phyloP scores from a whole-genome alignment of 2,113 vertebrate species.

The Larimichthys polyactis region DNA sequence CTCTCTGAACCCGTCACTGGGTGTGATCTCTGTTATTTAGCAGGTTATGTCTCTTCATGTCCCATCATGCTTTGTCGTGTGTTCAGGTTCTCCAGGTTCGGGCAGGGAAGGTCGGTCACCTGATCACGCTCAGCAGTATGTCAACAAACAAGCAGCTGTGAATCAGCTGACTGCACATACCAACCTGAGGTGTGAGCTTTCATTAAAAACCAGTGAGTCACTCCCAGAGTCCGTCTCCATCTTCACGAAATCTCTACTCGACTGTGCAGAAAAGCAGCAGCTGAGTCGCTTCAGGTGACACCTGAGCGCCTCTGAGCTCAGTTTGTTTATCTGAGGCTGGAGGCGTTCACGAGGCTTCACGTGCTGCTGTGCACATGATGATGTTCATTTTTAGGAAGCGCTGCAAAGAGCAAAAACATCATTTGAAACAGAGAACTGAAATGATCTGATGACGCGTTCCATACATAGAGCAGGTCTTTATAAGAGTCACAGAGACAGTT shows the following conservation, averaged over 20 bases:
- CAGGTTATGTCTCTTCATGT: too few relatives aligned
- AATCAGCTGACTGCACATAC: slow-evolving; percentile 76
- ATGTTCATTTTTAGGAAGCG: slow-evolving; percentile 1
- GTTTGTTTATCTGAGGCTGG: not conserved
- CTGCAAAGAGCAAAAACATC: not conserved
- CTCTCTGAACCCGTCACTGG: too few relatives aligned
- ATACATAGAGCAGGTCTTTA: too few relatives aligned
- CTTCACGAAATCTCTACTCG: too few relatives aligned
- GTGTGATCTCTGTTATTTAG: too few relatives aligned
- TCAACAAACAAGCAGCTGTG: slow-evolving; percentile 57
- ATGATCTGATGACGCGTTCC: too few relatives aligned
- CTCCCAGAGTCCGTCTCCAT: too few relatives aligned
- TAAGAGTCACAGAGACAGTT: too few relatives aligned
- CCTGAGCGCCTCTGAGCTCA: not conserved
- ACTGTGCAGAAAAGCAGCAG: not conserved
- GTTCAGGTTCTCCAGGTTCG: too few relatives aligned
- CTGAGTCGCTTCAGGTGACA: slow-evolving; percentile 8
- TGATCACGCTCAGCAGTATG: not conserved
- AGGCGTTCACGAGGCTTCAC: not conserved
- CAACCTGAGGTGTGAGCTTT: slow-evolving; percentile 53
- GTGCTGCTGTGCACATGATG: slow-evolving; percentile 19
- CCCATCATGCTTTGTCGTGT: too few relatives aligned
- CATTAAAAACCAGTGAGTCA: not conserved
- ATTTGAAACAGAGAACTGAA: not conserved
- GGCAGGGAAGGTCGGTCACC: not conserved